Evolutionary conservation across 2,113 vertebrate species (phyloP), one percentile per base, ranked within the genome.

Genomic region (Ammodytes dubius): DNA sequence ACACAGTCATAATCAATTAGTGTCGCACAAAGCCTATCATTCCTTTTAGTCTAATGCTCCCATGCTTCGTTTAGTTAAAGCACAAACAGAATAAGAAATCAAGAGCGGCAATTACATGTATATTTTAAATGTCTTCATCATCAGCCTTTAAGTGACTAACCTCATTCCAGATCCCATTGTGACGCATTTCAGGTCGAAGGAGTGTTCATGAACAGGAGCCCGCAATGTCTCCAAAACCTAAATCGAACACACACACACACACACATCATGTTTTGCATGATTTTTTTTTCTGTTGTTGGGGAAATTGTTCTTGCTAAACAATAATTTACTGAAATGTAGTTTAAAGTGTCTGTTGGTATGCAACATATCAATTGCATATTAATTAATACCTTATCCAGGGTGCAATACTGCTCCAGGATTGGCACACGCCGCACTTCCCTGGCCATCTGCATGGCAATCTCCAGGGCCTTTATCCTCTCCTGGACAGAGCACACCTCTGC

Each of bases 401-500:
- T 86, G 90, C 91, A 95, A 52, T 86, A 95, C 42, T 82, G 86
- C 88, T 92, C 93, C 40, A 95, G 49, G 65, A 93, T 92, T 74
- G 87, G 89, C n/a, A 93, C 81, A 10, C 76, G 77, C 46, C 91
- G 93, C 39, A 97, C 84, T 70, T 97, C 93, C 79, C 72, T 94
- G 88, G 96, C 96, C 72, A 93, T 95, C 79, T 95, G 95, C 88
- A 97, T 94, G 50, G 95, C 94, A 61, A 70, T 89, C 72, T 82
- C 79, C 84, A 99, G 91, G 27, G 79, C 72, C 61, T 87, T 91
- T 37, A 85, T 94, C 79, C 92, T 97, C 66, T 93, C 89, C 84
- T 95, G 92, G 9, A 97, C 88, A 13, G 50, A 56, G 6, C 80
- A 74, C 83, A 95, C 91, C 46, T 91, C 79, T 14, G 83, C 78